A percentile compares a stretch with the other conserved stretches of the same genome.
Conservation (phyloP, 53 echinoderm and acorn worm genomes). For the Henricia sp. region DNA sequence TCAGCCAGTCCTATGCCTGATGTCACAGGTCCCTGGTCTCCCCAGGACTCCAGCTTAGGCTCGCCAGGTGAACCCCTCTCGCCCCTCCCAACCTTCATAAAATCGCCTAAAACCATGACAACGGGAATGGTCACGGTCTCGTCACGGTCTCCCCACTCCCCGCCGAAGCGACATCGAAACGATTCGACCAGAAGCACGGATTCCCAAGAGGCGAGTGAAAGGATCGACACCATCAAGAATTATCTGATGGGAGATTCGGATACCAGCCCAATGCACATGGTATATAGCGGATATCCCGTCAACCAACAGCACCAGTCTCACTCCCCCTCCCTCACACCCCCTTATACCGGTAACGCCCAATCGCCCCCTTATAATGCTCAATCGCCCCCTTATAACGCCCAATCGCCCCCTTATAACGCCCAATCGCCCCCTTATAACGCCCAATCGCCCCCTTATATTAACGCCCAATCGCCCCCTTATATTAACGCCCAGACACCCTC, state of each 20-base stretch:
- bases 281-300: not conserved
- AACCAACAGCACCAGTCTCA: not conserved
- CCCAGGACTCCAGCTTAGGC: slow-evolving; percentile 9
- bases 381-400: not conserved
- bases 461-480: not conserved
- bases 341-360: not conserved
- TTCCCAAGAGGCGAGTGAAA: not conserved
- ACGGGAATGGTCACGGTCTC: slow-evolving; percentile 26
- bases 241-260: not conserved
- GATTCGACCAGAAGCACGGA: not conserved
- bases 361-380: not conserved
- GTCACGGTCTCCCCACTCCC: not conserved
- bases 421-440: not conserved
- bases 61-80: slow-evolving; percentile 13
- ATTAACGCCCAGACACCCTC: too few relatives aligned
- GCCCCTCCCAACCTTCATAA: slow-evolving; percentile 14
- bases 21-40: not conserved
- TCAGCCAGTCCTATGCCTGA: slow-evolving; percentile 18
- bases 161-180: slow-evolving; percentile 12
- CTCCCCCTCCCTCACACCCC: not conserved
- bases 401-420: not conserved
- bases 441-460: not conserved
- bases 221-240: slow-evolving; percentile 1
- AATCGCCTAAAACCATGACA: not conserved
- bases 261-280: slow-evolving; percentile 3